Conservation (phyloP, 2,113 vertebrate species). For the Ptyas mucosa region DNA sequence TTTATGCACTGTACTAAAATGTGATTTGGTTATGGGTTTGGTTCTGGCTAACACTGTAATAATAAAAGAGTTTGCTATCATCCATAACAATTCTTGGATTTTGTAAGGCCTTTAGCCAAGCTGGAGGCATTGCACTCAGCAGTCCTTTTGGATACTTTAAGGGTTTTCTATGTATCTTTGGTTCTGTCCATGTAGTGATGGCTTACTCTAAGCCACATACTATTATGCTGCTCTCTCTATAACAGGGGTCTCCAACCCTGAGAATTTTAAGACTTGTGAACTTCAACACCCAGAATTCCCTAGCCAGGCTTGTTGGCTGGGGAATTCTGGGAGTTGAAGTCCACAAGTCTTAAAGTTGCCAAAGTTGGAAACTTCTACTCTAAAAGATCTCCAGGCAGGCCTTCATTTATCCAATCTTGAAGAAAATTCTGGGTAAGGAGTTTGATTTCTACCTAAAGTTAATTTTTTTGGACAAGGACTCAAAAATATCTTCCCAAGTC, state of each 20-base stretch:
- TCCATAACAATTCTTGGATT: background rate
- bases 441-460: background rate
- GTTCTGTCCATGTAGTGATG: background rate
- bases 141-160: background rate
- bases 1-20: background rate
- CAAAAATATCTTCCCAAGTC: background rate
- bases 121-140: background rate
- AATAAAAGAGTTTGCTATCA: background rate
- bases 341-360: background rate
- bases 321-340: background rate
- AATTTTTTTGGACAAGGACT: background rate
- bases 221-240: background rate
- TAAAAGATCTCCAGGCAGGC: no score
- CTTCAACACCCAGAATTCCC: background rate
- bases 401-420: no score
- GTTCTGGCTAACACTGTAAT: background rate
- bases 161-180: background rate
- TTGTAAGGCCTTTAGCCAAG: background rate
- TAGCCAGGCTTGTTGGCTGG: no score
- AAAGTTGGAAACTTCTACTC: background rate
- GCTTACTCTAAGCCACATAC: background rate
- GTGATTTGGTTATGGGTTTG: no score
- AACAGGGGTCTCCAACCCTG: background rate
- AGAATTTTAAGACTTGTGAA: background rate
- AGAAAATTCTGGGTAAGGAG: background rate